Evolutionary conservation across 2,797 vertebrate genomes (phyloP).

Genomic region (Alauda arvensis): DNA sequence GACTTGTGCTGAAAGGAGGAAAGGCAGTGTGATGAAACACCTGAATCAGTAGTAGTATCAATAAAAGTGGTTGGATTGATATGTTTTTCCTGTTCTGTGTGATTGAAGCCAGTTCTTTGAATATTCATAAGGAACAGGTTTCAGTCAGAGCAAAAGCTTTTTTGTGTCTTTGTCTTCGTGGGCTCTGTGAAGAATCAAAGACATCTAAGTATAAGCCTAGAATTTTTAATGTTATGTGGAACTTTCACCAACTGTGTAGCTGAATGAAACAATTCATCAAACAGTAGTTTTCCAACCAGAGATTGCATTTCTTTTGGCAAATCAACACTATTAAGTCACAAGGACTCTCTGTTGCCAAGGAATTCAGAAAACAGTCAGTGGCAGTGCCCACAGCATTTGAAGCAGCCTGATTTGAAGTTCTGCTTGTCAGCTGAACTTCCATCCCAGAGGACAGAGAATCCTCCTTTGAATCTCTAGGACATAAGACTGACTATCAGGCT

Average conservation of each 20-base stretch:
- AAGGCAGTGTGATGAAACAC: neutral
- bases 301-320: slow-evolving; percentile 27
- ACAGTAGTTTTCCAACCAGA: slow-evolving; percentile 4
- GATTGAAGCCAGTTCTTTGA: slow-evolving; percentile 7
- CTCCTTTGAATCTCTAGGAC: slow-evolving; percentile 1
- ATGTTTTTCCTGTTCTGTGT: slow-evolving; percentile 8
- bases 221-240: slow-evolving; percentile 20
- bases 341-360: slow-evolving; percentile 10
- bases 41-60: neutral
- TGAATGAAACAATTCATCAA: slow-evolving; percentile 34
- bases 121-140: slow-evolving; percentile 34
- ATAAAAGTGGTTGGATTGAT: slow-evolving; percentile 13
- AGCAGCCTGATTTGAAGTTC: slow-evolving; percentile 17
- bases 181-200: slow-evolving; percentile 19
- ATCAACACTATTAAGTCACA: slow-evolving; percentile 7
- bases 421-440: slow-evolving; percentile 13
- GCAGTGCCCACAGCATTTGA: slow-evolving; percentile 3
- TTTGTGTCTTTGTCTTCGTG: slow-evolving; percentile 15
- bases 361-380: neutral
- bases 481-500: neutral
- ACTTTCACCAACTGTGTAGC: neutral
- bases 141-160: slow-evolving; percentile 11
- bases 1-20: neutral
- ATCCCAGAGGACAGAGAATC: slow-evolving; percentile 5
- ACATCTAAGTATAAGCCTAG: slow-evolving; percentile 1